Conservation (phyloP, 2,888 invertebrate genomes). For the Netelia fuscicornis region DNA sequence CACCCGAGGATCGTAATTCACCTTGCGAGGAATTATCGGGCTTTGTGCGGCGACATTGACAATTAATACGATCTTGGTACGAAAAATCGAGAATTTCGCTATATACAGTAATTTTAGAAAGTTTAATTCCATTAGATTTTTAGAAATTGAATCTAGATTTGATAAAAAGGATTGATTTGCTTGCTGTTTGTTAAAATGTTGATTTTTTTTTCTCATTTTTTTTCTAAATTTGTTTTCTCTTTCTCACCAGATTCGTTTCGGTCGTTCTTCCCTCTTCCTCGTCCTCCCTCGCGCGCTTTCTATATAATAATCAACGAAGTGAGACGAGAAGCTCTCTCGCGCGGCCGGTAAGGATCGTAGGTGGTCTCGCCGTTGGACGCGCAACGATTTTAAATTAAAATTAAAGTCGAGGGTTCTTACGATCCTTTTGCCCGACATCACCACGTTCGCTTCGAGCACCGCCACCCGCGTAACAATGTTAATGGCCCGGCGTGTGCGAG, state of each 20-base stretch:
- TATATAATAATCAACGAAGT: constrained; percentile 57
- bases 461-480: constrained; percentile 82
- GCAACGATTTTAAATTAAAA: constrained; percentile 84
- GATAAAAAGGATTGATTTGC: too few relatives aligned
- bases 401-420: constrained; percentile 82
- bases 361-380: constrained; percentile 81
- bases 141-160: not conserved
- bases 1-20: constrained; percentile 28
- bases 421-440: constrained; percentile 77
- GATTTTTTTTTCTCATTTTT: constrained; percentile 4
- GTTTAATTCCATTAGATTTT: too few relatives aligned
- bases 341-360: constrained; percentile 78
- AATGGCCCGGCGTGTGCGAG: constrained; percentile 74
- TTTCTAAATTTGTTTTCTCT: not conserved
- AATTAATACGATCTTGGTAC: constrained; percentile 21
- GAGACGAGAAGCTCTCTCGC: constrained; percentile 50
- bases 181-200: not conserved
- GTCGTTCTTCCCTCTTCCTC: constrained; percentile 48
- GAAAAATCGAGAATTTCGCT: not conserved
- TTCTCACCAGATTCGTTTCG: not conserved
- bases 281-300: constrained; percentile 49
- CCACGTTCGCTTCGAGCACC: constrained; percentile 53
- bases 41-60: constrained; percentile 18
- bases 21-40: constrained; percentile 15
- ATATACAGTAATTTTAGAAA: not conserved